Evolutionary conservation across 2,113 vertebrate species (phyloP).

Genomic region (Calidris pugnax): DNA sequence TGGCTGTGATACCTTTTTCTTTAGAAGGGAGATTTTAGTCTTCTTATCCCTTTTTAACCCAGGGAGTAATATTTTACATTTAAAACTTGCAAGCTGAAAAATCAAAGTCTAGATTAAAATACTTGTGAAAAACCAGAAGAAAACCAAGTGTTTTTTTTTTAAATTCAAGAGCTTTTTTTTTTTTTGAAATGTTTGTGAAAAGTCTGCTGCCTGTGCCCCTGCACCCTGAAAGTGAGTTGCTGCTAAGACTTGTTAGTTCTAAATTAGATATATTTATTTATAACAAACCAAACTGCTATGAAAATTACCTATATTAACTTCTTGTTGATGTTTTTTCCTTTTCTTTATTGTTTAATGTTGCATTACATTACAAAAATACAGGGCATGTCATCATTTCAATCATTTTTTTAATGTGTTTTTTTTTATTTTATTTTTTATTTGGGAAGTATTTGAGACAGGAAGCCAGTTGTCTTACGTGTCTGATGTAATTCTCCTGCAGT

Average conservation of each 20-base stretch:
- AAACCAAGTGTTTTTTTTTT: neutral
- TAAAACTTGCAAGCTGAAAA: neutral
- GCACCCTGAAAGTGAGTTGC: neutral
- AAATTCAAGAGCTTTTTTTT: neutral
- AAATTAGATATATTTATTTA: neutral
- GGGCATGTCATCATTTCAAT: neutral
- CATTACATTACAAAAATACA: neutral
- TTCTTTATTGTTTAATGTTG: neutral
- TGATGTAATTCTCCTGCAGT: neutral
- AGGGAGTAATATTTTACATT: neutral
- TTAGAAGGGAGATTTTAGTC: slow-evolving; percentile 1
- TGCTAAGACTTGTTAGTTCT: neutral
- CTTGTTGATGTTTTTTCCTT: neutral
- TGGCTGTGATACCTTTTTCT: neutral
- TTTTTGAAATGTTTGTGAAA: neutral
- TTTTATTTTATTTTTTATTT: neutral
- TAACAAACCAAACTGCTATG: neutral
- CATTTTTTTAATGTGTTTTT: neutral
- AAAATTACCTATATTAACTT: neutral
- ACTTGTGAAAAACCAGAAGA: neutral
- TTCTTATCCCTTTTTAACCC: neutral
- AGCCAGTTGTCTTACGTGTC: neutral
- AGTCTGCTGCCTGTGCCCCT: neutral
- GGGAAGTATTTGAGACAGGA: neutral
- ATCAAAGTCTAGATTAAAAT: neutral